phyloP scores from a whole-genome alignment of 2,797 vertebrate species.

The Tapera naevia region DNA sequence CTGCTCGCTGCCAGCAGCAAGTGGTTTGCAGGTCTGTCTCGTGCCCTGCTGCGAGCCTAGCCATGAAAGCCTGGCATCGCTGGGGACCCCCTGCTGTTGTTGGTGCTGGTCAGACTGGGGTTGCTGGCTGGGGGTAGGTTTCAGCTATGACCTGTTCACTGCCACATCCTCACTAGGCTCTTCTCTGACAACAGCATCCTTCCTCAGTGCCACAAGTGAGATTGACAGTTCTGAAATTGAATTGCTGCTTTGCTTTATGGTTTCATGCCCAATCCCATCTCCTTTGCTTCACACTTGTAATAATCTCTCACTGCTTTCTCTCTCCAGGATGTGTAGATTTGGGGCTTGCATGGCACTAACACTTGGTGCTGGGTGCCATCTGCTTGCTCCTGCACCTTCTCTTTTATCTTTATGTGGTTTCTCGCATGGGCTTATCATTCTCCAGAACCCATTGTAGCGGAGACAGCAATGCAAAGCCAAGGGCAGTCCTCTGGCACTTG shows the following conservation, averaged over 20 bases:
- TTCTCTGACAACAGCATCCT: neutral
- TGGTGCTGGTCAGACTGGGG: neutral
- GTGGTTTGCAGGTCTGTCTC: neutral
- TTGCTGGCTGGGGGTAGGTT: neutral
- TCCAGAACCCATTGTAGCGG: neutral
- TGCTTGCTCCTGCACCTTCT: neutral
- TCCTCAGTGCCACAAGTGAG: constrained; percentile 12
- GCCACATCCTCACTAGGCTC: neutral
- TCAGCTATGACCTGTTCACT: neutral
- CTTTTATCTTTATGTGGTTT: neutral
- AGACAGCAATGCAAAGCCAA: neutral
- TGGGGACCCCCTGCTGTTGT: neutral
- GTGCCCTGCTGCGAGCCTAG: neutral
- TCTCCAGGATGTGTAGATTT: neutral
- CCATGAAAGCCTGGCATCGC: neutral
- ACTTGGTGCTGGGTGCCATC: neutral
- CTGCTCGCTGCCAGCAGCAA: neutral
- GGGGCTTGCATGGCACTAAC: neutral
- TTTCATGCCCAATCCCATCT: constrained; percentile 12
- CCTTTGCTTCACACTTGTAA: neutral
- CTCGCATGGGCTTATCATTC: neutral
- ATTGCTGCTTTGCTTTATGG: constrained; percentile 45
- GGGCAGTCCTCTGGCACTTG: neutral
- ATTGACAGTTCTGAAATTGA: constrained; percentile 50
- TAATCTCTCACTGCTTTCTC: neutral